Conservation (phyloP, 2,113 vertebrate species). For the Prochilodus magdalenae region DNA sequence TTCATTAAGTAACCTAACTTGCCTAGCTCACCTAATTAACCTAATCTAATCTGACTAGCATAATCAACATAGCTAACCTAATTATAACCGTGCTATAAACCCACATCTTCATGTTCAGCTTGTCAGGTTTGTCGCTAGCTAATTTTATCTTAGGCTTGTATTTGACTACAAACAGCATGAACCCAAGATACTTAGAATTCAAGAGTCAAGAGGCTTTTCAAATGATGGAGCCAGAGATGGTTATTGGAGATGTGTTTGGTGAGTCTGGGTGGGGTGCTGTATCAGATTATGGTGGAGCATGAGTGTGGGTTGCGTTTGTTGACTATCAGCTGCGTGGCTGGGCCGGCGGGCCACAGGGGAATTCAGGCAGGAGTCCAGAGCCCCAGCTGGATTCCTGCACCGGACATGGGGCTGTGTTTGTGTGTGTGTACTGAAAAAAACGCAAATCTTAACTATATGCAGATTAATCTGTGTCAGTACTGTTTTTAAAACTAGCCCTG, state of each 20-base stretch:
- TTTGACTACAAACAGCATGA: no score
- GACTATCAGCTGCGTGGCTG: conserved; percentile 4
- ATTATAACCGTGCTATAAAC: no score
- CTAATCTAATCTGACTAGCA: no score
- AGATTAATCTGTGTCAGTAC: background rate
- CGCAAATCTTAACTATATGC: background rate
- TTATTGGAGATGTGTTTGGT: background rate
- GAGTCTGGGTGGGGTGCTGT: background rate
- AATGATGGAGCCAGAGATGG: conserved; percentile 5
- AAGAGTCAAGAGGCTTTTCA: no score
- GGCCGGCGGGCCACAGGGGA: background rate
- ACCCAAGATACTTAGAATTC: no score
- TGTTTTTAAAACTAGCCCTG: background rate
- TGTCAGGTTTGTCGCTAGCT: no score
- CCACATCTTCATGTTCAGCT: no score
- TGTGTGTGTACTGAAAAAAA: no score
- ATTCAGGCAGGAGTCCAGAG: conserved; percentile 12
- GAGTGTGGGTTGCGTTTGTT: background rate
- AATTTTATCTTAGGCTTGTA: no score
- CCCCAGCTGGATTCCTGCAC: conserved; percentile 34
- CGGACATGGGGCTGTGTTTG: conserved; percentile 5
- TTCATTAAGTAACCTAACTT: no score
- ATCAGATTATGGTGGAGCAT: conserved; percentile 18
- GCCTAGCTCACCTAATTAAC: no score
- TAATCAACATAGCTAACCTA: no score